A percentile compares a stretch with the other conserved stretches of the same genome.
Evolutionary conservation across 2,888 invertebrate genomes (phyloP).

Genomic region (Dorcus parallelipipedus): DNA sequence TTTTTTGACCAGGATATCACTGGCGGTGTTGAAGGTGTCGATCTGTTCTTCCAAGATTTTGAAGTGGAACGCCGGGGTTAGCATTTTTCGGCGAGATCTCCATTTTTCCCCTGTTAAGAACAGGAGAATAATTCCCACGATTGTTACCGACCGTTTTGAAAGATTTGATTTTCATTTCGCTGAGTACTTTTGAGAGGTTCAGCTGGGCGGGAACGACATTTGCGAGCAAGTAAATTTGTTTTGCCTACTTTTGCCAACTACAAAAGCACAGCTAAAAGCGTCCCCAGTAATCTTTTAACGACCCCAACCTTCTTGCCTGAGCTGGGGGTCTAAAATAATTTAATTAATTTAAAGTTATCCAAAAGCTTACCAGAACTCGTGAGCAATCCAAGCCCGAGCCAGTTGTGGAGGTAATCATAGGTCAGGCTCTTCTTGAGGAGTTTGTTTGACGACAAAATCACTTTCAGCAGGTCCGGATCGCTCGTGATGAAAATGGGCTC

Average conservation of each 20-base stretch:
- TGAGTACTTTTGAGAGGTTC: no score
- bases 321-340: no score
- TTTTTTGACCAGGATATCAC: constrained; percentile 43
- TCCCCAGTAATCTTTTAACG: no score
- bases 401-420: constrained; percentile 18
- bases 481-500: constrained; percentile 3
- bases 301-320: no score
- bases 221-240: no score
- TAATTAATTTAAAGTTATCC: background rate
- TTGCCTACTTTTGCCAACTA: no score
- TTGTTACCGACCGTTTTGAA: background rate
- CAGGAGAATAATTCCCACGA: constrained; percentile 2
- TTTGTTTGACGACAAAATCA: constrained; percentile 15
- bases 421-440: constrained; percentile 20
- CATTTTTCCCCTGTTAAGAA: constrained; percentile 43
- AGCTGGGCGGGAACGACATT: no score
- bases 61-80: constrained; percentile 50
- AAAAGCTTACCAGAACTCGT: constrained; percentile 19
- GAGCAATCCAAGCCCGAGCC: constrained; percentile 25
- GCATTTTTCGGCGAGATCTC: constrained; percentile 46
- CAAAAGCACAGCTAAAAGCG: no score
- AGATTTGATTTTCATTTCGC: no score
- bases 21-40: constrained; percentile 46
- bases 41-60: constrained; percentile 47
- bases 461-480: constrained; percentile 20